Evolutionary conservation across 2,888 invertebrate species (phyloP).

Genomic region (Glyphotaelius pellucidus): DNA sequence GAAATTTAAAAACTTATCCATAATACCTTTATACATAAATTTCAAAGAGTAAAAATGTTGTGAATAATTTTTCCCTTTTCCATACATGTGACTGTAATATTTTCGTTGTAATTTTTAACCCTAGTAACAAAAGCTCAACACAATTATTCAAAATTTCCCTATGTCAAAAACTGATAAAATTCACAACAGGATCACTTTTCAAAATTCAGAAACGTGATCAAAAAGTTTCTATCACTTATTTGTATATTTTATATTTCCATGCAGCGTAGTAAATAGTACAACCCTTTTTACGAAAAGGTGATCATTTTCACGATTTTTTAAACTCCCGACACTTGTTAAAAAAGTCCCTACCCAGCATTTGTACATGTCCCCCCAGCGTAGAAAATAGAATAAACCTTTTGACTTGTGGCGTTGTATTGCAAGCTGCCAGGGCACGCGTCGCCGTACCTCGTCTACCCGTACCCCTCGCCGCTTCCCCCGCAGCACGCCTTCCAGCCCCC

Average conservation of each 20-base stretch:
- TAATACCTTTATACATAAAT: too few relatives aligned
- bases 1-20: too few relatives aligned
- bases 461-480: constrained; percentile 79
- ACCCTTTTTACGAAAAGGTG: too few relatives aligned
- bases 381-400: not conserved
- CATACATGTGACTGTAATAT: not conserved
- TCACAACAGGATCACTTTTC: not conserved
- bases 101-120: not conserved
- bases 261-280: too few relatives aligned
- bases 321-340: too few relatives aligned
- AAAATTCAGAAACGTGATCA: not conserved
- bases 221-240: not conserved
- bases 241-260: not conserved
- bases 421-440: constrained; percentile 80
- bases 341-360: not conserved
- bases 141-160: not conserved
- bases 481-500: constrained; percentile 81
- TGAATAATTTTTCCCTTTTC: not conserved
- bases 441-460: constrained; percentile 86
- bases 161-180: not conserved
- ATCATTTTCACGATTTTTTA: too few relatives aligned
- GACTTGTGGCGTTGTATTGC: constrained; percentile 23
- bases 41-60: not conserved
- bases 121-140: not conserved
- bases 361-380: not conserved